Percentiles rank a stretch among this genome's conserved stretches.
phyloP scores from a whole-genome alignment of 2,888 invertebrate genomes.

The Therioaphis trifolii region DNA sequence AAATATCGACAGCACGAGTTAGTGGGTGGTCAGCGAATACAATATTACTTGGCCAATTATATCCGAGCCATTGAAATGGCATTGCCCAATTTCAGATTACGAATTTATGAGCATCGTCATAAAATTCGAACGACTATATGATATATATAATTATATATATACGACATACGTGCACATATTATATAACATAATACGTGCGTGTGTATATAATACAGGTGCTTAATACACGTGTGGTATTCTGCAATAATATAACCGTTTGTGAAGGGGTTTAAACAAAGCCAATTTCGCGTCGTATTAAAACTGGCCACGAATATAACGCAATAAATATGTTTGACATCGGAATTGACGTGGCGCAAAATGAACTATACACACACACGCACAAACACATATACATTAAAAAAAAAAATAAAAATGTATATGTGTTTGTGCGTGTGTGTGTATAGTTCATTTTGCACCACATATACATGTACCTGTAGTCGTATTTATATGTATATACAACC shows the following conservation, averaged over 20 bases:
- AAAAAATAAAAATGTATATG: too few relatives aligned
- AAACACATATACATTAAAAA: too few relatives aligned
- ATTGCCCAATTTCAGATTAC: slow-evolving; percentile 49
- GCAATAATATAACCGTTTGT: slow-evolving; percentile 18
- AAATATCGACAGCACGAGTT: slow-evolving; percentile 27
- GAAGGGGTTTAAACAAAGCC: slow-evolving; percentile 59
- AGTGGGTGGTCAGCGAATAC: slow-evolving; percentile 44
- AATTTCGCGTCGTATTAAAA: slow-evolving; percentile 55
- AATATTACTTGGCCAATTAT: slow-evolving; percentile 41
- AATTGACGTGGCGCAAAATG: slow-evolving; percentile 39
- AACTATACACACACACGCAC: slow-evolving; percentile 14
- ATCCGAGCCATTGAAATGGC: background rate
- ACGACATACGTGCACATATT: background rate
- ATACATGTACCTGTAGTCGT: too few relatives aligned
- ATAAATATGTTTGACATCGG: slow-evolving; percentile 56
- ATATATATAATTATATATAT: background rate
- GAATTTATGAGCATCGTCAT: slow-evolving; percentile 53
- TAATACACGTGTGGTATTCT: background rate
- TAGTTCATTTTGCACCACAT: too few relatives aligned
- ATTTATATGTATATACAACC: background rate
- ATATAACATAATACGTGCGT: slow-evolving; percentile 2
- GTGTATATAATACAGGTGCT: background rate
- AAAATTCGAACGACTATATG: slow-evolving; percentile 39
- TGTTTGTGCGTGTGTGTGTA: too few relatives aligned
- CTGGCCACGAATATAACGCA: slow-evolving; percentile 39